Percentiles rank a stretch among this genome's conserved stretches.
Evolutionary conservation across 2,113 vertebrate species (phyloP).

Genomic region (pig (Sus scrofa)): DNA sequence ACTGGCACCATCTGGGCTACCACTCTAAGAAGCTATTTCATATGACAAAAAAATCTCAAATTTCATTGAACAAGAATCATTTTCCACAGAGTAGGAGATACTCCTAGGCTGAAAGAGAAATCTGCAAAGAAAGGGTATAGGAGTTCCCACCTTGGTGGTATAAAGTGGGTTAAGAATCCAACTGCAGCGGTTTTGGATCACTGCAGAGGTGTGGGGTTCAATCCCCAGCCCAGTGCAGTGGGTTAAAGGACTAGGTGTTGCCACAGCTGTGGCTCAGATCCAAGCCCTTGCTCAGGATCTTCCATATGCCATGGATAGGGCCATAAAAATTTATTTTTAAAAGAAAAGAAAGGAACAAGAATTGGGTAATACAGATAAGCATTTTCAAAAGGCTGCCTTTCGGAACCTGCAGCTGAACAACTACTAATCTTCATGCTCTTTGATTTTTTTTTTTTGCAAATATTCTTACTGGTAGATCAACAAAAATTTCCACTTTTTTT

Average conservation of each 20-base stretch:
- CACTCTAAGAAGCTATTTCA: background rate
- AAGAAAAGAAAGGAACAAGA: background rate
- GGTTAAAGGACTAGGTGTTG: no score
- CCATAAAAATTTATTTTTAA: no score
- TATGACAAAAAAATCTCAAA: background rate
- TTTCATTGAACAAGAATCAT: background rate
- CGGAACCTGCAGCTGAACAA: background rate
- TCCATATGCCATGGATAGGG: no score
- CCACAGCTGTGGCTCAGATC: no score
- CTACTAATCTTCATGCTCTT: no score
- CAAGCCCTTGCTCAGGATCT: no score
- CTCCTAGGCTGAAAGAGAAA: background rate
- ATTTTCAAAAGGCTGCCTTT: background rate
- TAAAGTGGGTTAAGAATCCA: no score
- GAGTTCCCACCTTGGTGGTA: no score
- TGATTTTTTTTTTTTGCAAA: background rate
- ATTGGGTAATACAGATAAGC: background rate
- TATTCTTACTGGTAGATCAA: background rate
- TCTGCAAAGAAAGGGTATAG: background rate
- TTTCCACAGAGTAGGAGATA: constrained; percentile 4
- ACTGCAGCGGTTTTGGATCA: no score
- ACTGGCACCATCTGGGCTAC: background rate
- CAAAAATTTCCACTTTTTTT: background rate
- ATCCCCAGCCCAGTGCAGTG: no score
- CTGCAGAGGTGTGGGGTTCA: no score